Base-by-base conservation (phyloP, 2,888 invertebrate genomes). In the Geotrupes spiniger region DNA sequence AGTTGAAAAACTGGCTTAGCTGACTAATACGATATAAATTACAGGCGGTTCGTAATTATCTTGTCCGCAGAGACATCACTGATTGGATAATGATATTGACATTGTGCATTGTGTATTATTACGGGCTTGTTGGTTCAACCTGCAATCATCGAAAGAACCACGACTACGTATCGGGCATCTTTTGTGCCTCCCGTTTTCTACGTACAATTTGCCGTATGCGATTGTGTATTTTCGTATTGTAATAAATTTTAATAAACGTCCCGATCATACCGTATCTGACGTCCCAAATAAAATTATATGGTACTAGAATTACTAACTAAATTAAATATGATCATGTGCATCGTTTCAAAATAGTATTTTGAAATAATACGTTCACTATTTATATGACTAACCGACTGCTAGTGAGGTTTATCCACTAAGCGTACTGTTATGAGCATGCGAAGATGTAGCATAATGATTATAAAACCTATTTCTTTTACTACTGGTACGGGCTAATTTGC, bases 31-130 rank as follows among this genome's bases (percentile, higher is more conserved):
- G 71, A 68, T 69, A 71, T 71, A 71, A 72, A 72, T 72, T 72
- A 70, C 67, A 65, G 65, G 52, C 58, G 62, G 58, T 57, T 62
- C 62, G 64, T 69, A 69, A 72, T 72, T 72, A 72, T 69, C 65
- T 66, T 70, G 71, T 71, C 72, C 65, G 61, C 69, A 69, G 62
- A 67, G 71, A 72, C 71, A 73, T 72, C 68, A 69, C 68, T 70
- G 72, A 73, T 72, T 72, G 72, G 72, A 72, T 73, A 73, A 73
- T 73, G 68, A 73, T 72, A 73, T 72, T 73, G 72, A 73, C 72
- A 72, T 70, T 71, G 56, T 52, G 65, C 64, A 68, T 63, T 63
- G 66, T 68, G 62, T 70, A 61, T 71, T 71, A 71, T 72, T 71
- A 71, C 64, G 64, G 64, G 28, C 51, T 53, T 43, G 55, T 55